phyloP scores from a whole-genome alignment of 2,888 invertebrate genomes.

The Lucinisca nassula region DNA sequence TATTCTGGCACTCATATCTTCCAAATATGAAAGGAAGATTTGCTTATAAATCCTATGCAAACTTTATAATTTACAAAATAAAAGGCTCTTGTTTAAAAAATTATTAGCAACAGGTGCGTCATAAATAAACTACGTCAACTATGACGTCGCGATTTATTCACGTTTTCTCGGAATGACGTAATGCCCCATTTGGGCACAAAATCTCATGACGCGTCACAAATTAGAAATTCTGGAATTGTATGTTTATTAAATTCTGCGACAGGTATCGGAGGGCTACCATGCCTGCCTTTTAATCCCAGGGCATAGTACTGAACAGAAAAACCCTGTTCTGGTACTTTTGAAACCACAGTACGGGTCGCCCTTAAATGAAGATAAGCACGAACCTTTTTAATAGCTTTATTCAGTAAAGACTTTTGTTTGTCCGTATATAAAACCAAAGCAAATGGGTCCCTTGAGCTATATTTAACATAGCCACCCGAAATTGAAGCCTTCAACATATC shows the following conservation, averaged over 20 bases:
- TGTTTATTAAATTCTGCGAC: background rate
- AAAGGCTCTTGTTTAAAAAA: too few relatives aligned
- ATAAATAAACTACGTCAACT: too few relatives aligned
- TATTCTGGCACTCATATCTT: too few relatives aligned
- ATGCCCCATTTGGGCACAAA: too few relatives aligned
- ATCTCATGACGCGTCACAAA: too few relatives aligned
- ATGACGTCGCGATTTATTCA: too few relatives aligned
- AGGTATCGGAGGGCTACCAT: background rate
- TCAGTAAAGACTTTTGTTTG: background rate
- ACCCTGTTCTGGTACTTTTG: background rate
- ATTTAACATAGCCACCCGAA: background rate
- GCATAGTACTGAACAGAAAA: background rate
- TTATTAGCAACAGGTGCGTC: too few relatives aligned
- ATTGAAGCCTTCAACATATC: background rate
- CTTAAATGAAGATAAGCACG: background rate
- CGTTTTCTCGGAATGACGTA: too few relatives aligned
- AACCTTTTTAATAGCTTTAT: background rate
- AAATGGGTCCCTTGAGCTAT: background rate
- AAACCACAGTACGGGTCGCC: background rate
- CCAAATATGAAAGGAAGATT: too few relatives aligned
- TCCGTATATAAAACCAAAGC: background rate
- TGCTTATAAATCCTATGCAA: too few relatives aligned
- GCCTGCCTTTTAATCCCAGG: background rate
- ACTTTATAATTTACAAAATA: too few relatives aligned
- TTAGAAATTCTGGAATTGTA: background rate